Evolutionary conservation across 1,140 invertebrate species (phyloP).

Genomic region (Archivesica marissinica): DNA sequence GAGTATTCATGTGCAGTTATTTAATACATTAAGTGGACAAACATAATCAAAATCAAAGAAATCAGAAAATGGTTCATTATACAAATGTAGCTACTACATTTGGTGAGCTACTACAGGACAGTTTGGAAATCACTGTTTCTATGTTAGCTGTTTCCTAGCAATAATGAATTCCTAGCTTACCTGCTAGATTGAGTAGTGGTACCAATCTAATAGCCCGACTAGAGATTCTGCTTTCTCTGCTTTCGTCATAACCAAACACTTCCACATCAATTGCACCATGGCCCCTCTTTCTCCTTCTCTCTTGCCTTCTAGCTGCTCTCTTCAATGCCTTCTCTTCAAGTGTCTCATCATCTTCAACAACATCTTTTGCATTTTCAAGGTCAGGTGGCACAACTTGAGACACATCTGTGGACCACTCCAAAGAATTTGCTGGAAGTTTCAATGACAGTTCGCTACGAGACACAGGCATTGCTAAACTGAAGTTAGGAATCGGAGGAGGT

Average conservation of each 20-base stretch:
- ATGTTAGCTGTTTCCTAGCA: too few relatives aligned
- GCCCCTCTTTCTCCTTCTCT: slow-evolving; percentile 50
- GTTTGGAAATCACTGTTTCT: too few relatives aligned
- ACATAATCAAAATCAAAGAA: too few relatives aligned
- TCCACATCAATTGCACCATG: slow-evolving; percentile 64
- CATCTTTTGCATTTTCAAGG: slow-evolving; percentile 11
- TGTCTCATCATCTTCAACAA: slow-evolving; percentile 12
- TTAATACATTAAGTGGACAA: too few relatives aligned
- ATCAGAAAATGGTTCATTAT: too few relatives aligned
- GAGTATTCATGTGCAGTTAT: too few relatives aligned
- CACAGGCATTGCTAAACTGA: slow-evolving; percentile 36
- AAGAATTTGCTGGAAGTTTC: slow-evolving; percentile 53
- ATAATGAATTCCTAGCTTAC: too few relatives aligned
- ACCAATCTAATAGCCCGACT: slow-evolving; percentile 47
- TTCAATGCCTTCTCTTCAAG: slow-evolving; percentile 11
- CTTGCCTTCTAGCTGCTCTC: slow-evolving; percentile 32
- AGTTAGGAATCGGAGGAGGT: slow-evolving; percentile 52
- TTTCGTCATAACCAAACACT: slow-evolving; percentile 63
- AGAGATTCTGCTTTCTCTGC: slow-evolving; percentile 48
- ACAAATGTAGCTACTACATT: too few relatives aligned
- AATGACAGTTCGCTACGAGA: slow-evolving; percentile 39
- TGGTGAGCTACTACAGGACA: too few relatives aligned
- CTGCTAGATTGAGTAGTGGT: slow-evolving; percentile 58
- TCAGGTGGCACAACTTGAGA: slow-evolving; percentile 41
- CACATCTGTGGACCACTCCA: slow-evolving; percentile 56